Percentiles rank a stretch among this genome's conserved stretches.
These are phyloP conservation scores for Spea multiplicata DNA, from an alignment of 2,113 vertebrate genomes.

Conservation along the genomic window DNA sequence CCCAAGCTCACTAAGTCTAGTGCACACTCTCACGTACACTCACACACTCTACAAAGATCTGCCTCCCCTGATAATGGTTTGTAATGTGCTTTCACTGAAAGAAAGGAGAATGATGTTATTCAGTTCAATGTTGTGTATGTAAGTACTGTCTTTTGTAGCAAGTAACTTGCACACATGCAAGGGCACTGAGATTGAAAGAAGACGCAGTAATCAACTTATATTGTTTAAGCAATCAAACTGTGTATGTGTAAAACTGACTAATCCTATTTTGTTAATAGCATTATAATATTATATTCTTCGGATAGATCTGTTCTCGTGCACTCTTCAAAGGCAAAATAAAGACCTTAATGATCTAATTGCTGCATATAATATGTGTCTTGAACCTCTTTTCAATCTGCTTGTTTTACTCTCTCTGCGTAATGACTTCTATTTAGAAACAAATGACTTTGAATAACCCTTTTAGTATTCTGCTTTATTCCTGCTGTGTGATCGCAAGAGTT, in stretches of 20 bases:
- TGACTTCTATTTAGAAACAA: not conserved
- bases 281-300: constrained; percentile 6
- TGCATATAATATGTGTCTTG: constrained; percentile 10
- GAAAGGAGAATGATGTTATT: not conserved
- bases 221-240: constrained; percentile 4
- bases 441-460: constrained; percentile 11
- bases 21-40: no score
- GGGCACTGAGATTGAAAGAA: not conserved
- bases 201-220: constrained; percentile 11
- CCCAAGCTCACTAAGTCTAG: no score
- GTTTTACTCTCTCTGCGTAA: constrained; percentile 9
- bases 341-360: constrained; percentile 25
- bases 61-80: no score
- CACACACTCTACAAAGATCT: no score
- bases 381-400: constrained; percentile 6
- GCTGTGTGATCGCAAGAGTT: no score
- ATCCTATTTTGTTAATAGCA: constrained; percentile 15
- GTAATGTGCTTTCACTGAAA: not conserved
- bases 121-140: not conserved
- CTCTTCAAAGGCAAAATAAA: not conserved
- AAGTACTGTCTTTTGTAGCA: not conserved
- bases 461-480: not conserved
- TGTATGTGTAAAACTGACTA: not conserved
- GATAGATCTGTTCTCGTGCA: constrained; percentile 10
- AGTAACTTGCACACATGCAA: not conserved